phyloP scores from a whole-genome alignment of 2,797 vertebrate species.

The Triplophysa yarkandensis region DNA sequence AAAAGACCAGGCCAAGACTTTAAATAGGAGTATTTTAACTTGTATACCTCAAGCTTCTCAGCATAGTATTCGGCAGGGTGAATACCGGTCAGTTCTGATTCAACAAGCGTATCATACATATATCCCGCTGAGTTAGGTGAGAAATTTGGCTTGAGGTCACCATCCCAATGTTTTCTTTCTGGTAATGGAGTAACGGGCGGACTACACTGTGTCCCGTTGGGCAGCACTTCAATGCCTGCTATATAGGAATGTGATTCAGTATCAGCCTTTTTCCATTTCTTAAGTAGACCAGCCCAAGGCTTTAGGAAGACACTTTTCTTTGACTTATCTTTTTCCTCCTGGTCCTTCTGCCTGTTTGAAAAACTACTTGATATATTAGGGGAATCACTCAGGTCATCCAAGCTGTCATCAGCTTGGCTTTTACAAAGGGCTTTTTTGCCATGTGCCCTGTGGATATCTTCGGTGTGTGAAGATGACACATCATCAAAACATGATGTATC shows the following conservation, averaged over 20 bases:
- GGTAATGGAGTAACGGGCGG: slow-evolving; percentile 72
- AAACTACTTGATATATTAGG: slow-evolving; percentile 48
- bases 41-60: slow-evolving; percentile 73
- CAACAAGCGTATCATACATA: slow-evolving; percentile 50
- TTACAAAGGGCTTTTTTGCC: slow-evolving; percentile 53
- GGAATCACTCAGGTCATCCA: slow-evolving; percentile 42
- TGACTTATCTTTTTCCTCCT: slow-evolving; percentile 48
- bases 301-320: slow-evolving; percentile 67
- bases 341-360: slow-evolving; percentile 34
- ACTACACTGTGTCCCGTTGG: slow-evolving; percentile 70
- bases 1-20: slow-evolving; percentile 81
- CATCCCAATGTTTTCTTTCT: slow-evolving; percentile 54
- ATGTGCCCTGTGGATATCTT: slow-evolving; percentile 35
- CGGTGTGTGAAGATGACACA: slow-evolving; percentile 53
- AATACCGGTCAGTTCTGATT: slow-evolving; percentile 67
- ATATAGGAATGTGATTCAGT: slow-evolving; percentile 52
- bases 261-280: slow-evolving; percentile 49
- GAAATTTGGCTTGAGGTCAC: slow-evolving; percentile 32
- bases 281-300: slow-evolving; percentile 65
- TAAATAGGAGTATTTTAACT: slow-evolving; percentile 73
- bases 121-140: slow-evolving; percentile 6
- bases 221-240: slow-evolving; percentile 60
- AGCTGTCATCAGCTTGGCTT: slow-evolving; percentile 55
- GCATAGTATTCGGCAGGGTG: slow-evolving; percentile 73
- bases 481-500: slow-evolving; percentile 45